Evolutionary conservation across 2,113 vertebrate genomes (phyloP).

Genomic region (Phaetusa simplex): DNA sequence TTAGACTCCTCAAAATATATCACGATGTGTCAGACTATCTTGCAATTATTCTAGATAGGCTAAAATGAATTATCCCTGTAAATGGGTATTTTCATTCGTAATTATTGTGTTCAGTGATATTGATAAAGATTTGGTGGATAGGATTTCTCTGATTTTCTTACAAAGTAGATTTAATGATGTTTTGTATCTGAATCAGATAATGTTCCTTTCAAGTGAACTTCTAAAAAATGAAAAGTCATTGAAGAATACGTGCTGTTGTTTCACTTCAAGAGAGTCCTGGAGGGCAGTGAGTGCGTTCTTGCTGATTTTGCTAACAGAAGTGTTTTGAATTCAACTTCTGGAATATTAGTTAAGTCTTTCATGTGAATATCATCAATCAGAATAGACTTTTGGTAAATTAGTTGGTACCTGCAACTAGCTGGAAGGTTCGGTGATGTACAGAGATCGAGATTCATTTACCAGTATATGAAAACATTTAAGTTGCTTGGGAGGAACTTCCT

Average conservation of each 20-base stretch:
- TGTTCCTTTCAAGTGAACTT: slow-evolving; percentile 6
- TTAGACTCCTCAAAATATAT: neutral
- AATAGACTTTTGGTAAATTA: neutral
- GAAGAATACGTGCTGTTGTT: neutral
- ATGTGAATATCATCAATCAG: neutral
- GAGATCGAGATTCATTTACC: neutral
- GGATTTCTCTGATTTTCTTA: neutral
- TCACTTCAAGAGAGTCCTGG: neutral
- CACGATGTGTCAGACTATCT: neutral
- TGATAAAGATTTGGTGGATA: neutral
- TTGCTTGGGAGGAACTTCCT: neutral
- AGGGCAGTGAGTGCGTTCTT: neutral
- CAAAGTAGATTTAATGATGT: neutral
- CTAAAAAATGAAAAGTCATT: neutral
- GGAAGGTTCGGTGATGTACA: neutral
- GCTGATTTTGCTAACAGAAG: neutral
- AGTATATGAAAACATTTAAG: neutral
- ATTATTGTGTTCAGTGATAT: neutral
- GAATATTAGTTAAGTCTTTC: neutral
- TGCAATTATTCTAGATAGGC: neutral
- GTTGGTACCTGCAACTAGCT: neutral
- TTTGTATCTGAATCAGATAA: neutral
- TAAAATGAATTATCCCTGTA: neutral
- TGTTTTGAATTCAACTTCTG: neutral
- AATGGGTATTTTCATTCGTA: neutral